Conservation (phyloP, 2,113 vertebrate species). For the Centropus bengalensis region DNA sequence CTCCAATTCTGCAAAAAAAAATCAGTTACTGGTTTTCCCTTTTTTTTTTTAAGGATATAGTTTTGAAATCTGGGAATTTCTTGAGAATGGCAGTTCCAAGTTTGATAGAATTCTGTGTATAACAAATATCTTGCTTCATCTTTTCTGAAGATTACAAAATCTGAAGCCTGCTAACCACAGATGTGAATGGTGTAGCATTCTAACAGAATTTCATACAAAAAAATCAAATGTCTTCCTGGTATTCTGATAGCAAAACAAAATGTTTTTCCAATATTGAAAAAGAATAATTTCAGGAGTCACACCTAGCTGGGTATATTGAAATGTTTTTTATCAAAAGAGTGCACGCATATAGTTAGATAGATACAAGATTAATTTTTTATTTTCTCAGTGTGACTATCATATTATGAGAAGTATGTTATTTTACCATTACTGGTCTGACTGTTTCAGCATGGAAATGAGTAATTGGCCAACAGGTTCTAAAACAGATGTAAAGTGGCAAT, state of each 20-base stretch:
- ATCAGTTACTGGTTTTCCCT: not conserved
- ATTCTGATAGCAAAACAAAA: not conserved
- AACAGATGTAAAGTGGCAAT: not conserved
- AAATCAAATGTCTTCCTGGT: not conserved
- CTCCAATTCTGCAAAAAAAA: not conserved
- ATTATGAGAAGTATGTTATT: not conserved
- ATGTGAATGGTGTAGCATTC: not conserved
- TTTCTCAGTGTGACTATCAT: not conserved
- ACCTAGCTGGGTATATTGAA: not conserved
- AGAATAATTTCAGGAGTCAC: not conserved
- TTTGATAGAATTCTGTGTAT: not conserved
- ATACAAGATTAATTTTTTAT: not conserved
- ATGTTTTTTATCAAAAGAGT: not conserved
- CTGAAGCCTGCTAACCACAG: not conserved
- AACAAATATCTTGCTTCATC: not conserved
- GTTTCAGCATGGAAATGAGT: not conserved
- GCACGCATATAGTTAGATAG: not conserved
- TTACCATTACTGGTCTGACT: constrained; percentile 16
- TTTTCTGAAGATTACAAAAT: not conserved
- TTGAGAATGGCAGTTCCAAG: not conserved
- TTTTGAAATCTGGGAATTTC: not conserved
- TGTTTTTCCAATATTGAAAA: not conserved
- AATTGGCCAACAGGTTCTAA: constrained; percentile 12
- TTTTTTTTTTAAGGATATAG: not conserved
- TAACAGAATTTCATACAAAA: not conserved